These are phyloP conservation scores for Salticus scenicus DNA, from an alignment of 2,888 invertebrate species.

Conservation along the genomic window DNA sequence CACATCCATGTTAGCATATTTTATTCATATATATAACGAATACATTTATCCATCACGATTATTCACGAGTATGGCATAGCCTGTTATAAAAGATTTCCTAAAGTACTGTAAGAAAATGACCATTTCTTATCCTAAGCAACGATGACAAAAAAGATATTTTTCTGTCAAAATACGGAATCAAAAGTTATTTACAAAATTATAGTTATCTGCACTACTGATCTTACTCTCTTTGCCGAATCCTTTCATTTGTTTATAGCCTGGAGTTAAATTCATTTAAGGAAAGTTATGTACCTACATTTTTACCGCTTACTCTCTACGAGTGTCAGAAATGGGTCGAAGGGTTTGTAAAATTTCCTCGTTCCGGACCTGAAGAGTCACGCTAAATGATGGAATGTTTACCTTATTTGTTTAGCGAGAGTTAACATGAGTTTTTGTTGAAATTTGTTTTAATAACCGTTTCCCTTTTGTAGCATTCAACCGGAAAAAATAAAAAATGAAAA, in stretches of 20 bases:
- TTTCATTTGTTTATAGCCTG: background rate
- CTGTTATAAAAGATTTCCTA: too few species aligned
- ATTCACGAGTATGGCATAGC: too few species aligned
- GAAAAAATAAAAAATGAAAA: too few species aligned
- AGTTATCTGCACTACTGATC: background rate
- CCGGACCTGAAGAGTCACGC: conserved; percentile 27
- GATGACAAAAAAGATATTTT: too few species aligned
- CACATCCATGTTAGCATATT: too few species aligned
- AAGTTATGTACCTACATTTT: conserved; percentile 40
- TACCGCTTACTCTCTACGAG: conserved; percentile 28
- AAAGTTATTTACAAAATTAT: background rate
- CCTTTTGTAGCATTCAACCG: too few species aligned
- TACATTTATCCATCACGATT: too few species aligned
- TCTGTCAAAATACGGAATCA: background rate
- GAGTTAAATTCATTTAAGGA: conserved; percentile 23
- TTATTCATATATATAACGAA: too few species aligned
- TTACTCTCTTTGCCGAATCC: background rate
- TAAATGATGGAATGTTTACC: conserved; percentile 30
- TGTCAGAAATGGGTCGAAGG: conserved; percentile 45
- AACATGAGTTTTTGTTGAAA: background rate
- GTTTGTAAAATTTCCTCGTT: conserved; percentile 30
- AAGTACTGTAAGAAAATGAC: too few species aligned
- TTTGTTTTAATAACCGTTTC: too few species aligned
- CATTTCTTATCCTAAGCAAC: too few species aligned
- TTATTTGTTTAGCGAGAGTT: conserved; percentile 24